Evolutionary conservation across 1,140 invertebrate genomes (phyloP).

Genomic region (Lepidostoma basale): DNA sequence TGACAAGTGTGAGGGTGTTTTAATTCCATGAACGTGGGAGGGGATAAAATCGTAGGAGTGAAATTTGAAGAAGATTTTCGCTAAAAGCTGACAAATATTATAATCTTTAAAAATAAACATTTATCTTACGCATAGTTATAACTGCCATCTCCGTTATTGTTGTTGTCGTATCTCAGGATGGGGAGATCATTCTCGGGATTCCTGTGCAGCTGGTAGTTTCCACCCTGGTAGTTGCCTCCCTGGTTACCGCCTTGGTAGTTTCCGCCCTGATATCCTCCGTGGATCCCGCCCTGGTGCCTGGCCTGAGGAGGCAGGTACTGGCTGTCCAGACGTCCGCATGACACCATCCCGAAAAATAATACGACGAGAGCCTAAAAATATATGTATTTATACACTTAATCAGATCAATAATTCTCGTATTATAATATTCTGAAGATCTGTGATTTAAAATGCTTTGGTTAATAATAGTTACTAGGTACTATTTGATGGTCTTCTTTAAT

Average conservation of each 20-base stretch:
- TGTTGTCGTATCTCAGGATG: slow-evolving; percentile 45
- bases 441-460: too few species aligned
- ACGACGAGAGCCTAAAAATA: background rate
- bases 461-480: too few species aligned
- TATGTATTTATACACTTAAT: too few species aligned
- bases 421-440: too few species aligned
- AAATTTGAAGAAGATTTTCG: too few species aligned
- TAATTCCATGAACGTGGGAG: too few species aligned
- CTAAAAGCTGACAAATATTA: too few species aligned
- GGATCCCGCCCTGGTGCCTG: background rate
- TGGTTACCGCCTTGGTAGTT: background rate
- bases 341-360: slow-evolving; percentile 5
- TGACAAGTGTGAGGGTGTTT: too few species aligned
- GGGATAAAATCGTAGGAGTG: too few species aligned
- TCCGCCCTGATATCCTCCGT: background rate
- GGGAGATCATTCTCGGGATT: slow-evolving; percentile 32
- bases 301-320: slow-evolving; percentile 15
- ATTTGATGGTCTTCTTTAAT: too few species aligned
- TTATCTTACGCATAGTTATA: slow-evolving; percentile 47
- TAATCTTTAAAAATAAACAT: too few species aligned
- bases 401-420: too few species aligned
- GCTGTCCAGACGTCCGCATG: slow-evolving; percentile 16
- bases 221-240: background rate
- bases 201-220: background rate
- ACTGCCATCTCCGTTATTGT: slow-evolving; percentile 50